Conservation (phyloP, 2,888 invertebrate species). For the Eurytoma adleriae region DNA sequence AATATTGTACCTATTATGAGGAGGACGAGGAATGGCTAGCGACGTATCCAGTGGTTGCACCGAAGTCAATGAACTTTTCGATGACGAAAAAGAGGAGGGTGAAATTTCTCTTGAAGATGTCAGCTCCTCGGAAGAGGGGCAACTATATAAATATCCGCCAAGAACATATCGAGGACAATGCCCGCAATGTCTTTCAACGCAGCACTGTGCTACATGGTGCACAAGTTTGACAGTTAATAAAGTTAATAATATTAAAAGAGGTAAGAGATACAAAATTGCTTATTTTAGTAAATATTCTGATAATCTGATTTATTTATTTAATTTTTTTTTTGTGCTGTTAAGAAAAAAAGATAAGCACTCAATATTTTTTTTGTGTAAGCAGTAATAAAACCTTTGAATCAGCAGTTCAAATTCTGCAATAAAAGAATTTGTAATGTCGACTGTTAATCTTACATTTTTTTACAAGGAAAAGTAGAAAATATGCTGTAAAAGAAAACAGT, state of each 20-base stretch:
- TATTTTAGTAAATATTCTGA: too few relatives aligned
- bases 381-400: too few relatives aligned
- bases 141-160: slow-evolving; percentile 62
- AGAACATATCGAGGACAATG: slow-evolving; percentile 60
- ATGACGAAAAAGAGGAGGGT: slow-evolving; percentile 73
- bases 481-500: too few relatives aligned
- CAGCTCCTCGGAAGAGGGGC: slow-evolving; percentile 73
- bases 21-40: slow-evolving; percentile 69
- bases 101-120: slow-evolving; percentile 74
- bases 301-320: too few relatives aligned
- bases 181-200: slow-evolving; percentile 62
- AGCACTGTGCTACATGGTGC: slow-evolving; percentile 67
- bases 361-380: too few relatives aligned
- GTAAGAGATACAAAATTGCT: slow-evolving; percentile 29
- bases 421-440: too few relatives aligned
- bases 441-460: too few relatives aligned
- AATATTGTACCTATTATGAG: slow-evolving; percentile 48
- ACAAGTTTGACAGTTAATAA: slow-evolving; percentile 46
- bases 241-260: slow-evolving; percentile 39
- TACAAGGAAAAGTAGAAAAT: too few relatives aligned
- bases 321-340: too few relatives aligned
- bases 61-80: slow-evolving; percentile 64
- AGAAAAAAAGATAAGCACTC: too few relatives aligned
- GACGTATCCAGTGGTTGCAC: slow-evolving; percentile 71
- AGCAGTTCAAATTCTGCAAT: too few relatives aligned